These are phyloP conservation scores for Carposina sasakii DNA, from an alignment of 1,140 invertebrate genomes.

Conservation along the genomic window DNA sequence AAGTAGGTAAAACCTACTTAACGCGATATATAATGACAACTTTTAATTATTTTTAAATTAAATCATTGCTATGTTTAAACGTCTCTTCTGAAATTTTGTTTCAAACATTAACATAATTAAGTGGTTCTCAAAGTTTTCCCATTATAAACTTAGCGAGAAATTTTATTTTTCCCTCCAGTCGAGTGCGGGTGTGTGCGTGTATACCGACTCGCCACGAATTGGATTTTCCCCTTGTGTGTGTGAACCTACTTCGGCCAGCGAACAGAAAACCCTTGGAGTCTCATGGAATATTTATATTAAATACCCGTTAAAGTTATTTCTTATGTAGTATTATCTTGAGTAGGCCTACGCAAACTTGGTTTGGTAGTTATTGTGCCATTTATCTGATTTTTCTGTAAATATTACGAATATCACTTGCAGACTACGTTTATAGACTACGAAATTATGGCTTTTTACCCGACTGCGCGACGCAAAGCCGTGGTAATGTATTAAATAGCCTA, in stretches of 20 bases:
- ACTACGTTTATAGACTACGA: too few species aligned
- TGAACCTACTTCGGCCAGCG: slow-evolving; percentile 67
- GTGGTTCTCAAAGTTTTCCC: slow-evolving; percentile 73
- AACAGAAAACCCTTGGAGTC: slow-evolving; percentile 61
- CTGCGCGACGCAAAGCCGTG: too few species aligned
- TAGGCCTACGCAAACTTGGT: too few species aligned
- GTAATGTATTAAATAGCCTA: too few species aligned
- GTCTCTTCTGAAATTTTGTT: slow-evolving; percentile 71
- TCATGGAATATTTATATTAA: slow-evolving; percentile 54
- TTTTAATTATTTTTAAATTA: slow-evolving; percentile 43
- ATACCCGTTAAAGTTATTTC: slow-evolving; percentile 27
- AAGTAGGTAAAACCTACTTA: slow-evolving; percentile 12
- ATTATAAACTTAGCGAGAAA: slow-evolving; percentile 73
- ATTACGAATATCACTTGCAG: too few species aligned
- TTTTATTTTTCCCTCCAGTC: slow-evolving; percentile 73
- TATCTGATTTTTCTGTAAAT: too few species aligned
- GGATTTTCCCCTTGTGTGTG: slow-evolving; percentile 67
- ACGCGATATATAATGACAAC: slow-evolving; percentile 12
- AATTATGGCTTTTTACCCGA: too few species aligned
- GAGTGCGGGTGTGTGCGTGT: slow-evolving; percentile 59
- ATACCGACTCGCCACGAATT: slow-evolving; percentile 60
- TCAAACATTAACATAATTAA: slow-evolving; percentile 73
- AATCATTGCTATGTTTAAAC: slow-evolving; percentile 66
- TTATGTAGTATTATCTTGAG: too few species aligned
- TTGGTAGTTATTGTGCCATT: too few species aligned